Evolutionary conservation across 2,113 vertebrate species (phyloP), one percentile per base, ranked within the genome.

Genomic region (Pseudolaguvia tuberculata): DNA sequence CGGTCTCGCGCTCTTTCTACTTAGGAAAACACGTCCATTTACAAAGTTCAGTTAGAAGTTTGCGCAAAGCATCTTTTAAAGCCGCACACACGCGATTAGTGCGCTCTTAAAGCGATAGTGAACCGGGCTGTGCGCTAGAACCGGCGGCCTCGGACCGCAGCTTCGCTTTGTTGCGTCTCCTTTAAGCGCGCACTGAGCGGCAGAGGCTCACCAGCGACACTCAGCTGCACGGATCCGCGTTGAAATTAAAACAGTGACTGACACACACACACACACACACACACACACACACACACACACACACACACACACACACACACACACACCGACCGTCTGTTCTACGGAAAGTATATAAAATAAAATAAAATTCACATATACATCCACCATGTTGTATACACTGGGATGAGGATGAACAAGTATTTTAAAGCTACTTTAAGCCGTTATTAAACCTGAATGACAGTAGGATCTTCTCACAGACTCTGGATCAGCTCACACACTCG

Each of bases 81-180:
- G 88, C 86, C 86, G 87, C 87, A 89, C 85, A 87, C 83, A 82
- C 86, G 82, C 82, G 86, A 88, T 87, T 76, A 84, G 88, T 72
- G 79, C 70, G 35, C 84, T 91, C 90, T 92, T 92, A 92, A 92
- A 92, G 91, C 89, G 85, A 89, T 89, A 91, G 90, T 85, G 85
- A 88, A 87, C 84, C 86, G 86, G 79, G 80, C 85, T 86, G 79
- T 80, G 83, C 71, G 81, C 71, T 78, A 53, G 72, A 70, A 78
- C 82, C 82, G 78, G 59, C 48, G 66, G 80, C 76, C 67, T 83
- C 82, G 70, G 84, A 85, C 86, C 88, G 78, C 86, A 83, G 83
- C 83, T 78, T 80, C 56, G 84, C 88, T 89, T 90, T 91, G 90
- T 91, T 87, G 90, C 91, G 90, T 92, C 90, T 91, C 91, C 91